Conservation (phyloP, 2,113 vertebrate genomes). For the Engraulis encrasicolus region DNA sequence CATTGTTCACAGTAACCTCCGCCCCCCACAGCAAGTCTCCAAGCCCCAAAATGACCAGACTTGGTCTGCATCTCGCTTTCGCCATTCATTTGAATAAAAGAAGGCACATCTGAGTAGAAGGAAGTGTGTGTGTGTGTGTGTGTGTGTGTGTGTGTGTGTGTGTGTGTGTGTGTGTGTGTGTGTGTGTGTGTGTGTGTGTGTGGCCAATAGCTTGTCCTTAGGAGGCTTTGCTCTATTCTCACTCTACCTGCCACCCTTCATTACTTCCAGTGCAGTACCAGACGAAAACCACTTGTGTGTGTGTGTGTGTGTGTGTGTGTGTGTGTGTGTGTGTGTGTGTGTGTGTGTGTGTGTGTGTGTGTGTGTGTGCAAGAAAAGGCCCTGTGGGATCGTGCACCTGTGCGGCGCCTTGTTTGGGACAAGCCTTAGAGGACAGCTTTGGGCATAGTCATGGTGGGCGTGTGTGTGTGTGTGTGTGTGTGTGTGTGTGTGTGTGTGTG, state of each 20-base stretch:
- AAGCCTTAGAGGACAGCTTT: conserved; percentile 64
- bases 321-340: background rate
- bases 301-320: conserved; percentile 13
- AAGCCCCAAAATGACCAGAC: background rate
- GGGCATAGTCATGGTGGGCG: conserved; percentile 47
- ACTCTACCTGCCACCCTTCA: conserved; percentile 84
- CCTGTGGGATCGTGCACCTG: conserved; percentile 80
- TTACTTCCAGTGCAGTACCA: conserved; percentile 84
- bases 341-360: conserved; percentile 13
- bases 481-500: background rate
- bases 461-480: background rate
- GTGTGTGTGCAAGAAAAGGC: conserved; percentile 44
- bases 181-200: conserved; percentile 43
- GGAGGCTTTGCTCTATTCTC: conserved; percentile 52
- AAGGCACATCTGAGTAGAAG: background rate
- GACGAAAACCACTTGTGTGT: conserved; percentile 50
- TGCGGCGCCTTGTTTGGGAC: conserved; percentile 70
- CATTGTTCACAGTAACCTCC: background rate
- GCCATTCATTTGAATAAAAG: too few species aligned
- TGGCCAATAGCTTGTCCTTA: conserved; percentile 70
- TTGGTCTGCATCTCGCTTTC: background rate
- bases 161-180: conserved; percentile 49
- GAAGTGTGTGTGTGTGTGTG: background rate
- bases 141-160: background rate
- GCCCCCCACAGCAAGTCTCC: background rate